These are phyloP conservation scores for Chesias legatella DNA, from an alignment of 2,888 invertebrate genomes.

Conservation along the genomic window DNA sequence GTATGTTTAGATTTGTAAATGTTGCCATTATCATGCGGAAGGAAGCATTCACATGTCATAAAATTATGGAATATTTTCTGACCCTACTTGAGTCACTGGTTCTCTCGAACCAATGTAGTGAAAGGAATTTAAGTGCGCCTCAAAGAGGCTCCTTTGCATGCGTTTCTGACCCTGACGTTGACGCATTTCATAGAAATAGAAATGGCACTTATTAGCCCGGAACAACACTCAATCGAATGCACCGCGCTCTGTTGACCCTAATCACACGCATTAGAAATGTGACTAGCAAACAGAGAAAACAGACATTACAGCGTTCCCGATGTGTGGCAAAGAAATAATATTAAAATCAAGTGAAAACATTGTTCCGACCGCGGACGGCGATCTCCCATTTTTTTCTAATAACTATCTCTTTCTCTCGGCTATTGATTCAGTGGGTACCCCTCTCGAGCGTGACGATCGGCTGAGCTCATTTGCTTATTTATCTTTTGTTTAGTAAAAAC, in stretches of 20 bases:
- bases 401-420: constrained; percentile 30
- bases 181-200: constrained; percentile 17
- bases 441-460: constrained; percentile 32
- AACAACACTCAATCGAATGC: constrained; percentile 23
- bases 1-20: too few species aligned
- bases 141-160: too few species aligned
- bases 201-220: constrained; percentile 17
- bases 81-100: too few species aligned
- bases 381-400: constrained; percentile 30
- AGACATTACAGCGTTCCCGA: constrained; percentile 35
- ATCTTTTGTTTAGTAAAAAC: constrained; percentile 40
- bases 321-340: constrained; percentile 39
- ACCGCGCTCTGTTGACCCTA: constrained; percentile 48
- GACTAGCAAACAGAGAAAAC: constrained; percentile 49
- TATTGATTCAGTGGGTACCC: constrained; percentile 22
- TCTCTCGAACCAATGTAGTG: too few species aligned
- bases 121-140: too few species aligned
- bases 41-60: too few species aligned
- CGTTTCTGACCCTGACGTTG: not conserved
- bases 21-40: too few species aligned
- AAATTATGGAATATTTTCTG: too few species aligned
- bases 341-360: constrained; percentile 48
- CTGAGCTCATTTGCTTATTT: constrained; percentile 41
- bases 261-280: constrained; percentile 56
- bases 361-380: constrained; percentile 30